Evolutionary conservation across 2,888 invertebrate species (phyloP), one percentile per base, ranked within the genome.

Genomic region (Megalurothrips usitatus): DNA sequence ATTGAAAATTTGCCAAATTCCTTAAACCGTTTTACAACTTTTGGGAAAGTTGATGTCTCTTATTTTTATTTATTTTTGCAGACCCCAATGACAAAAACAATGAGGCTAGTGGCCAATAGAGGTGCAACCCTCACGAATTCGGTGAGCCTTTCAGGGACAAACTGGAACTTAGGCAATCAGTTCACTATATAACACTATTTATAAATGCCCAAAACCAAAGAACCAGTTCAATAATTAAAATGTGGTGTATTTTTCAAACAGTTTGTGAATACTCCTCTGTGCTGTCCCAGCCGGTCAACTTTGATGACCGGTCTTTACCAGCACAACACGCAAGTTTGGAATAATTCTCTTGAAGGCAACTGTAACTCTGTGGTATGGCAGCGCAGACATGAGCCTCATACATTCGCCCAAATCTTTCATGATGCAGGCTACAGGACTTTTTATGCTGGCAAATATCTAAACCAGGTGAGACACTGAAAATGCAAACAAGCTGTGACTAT

Each of bases 401-500:
- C 94, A 0, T 92, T 96, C 84, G 94, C 94, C 0, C 89, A 90
- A 0, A 86, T 91, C 75, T 87, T 98, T 52, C 90, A 93, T 81
- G 86, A 88, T 0, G 85, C 91, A 0, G 89, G 89, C 11, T 98
- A 97, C 85, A 90, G 88, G 9, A 97, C 96, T 0, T 96, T 97
- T 86, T 98, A 95, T 86, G 96, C 95, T 84, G 97, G 98, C 80
- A 98, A 98, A 89, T 98, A 98, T 88, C 89, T 98, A 83, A 98
- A 98, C 88, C 90, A 94, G 90, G 96, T 94, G 85, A 83, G 79
- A 52, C 80, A 79, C 28, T 34, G 47, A 58, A 26, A 82, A 63
- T 43, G 2, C 34, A 43, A 43, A 43, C 34, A 43, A 43, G 34
- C 6, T 43, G 34, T 43, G 34, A 43, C 6, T 43, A 6, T 43